Base-by-base conservation (phyloP, 37 sponge, comb jelly and placozoan genomes). In the Axinella damicornis region DNA sequence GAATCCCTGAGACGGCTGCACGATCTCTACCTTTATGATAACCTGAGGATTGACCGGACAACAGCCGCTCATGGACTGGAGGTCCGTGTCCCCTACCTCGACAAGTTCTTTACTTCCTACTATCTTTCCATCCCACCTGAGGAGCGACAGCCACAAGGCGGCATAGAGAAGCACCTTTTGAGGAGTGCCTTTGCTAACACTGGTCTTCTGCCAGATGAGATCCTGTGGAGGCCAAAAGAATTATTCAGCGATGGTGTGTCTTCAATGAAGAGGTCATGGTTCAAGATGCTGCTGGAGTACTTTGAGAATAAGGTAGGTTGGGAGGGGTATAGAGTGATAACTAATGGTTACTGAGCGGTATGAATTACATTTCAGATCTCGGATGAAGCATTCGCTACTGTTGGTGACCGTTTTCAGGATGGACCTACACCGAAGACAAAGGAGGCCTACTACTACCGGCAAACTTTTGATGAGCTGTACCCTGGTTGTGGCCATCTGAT, bases 201-300 rank as follows among this genome's bases (percentile, higher is more conserved):
- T 33, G 66, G 71, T n/a, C 54, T 89, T 13, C 88, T 94, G 4
- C 94, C 94, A 24, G 87, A 82, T 19, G 64, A 76, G 18, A 79
- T 94, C 22, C 80, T 94, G 53, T 94, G 87, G 87, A 74, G 94
- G 61, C 90, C 83, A 19, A 94, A 94, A 73, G 90, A 90, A 70
- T 88, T 80, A 77, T 90, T 94, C 53, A 89, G 90, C 59, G 90
- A 94, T 57, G 88, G 88, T 25, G 88, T 88, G 56, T 74, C 76
- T 6, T 60, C 75, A 5, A 73, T 56, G 37, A 73, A 37, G 24
- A 40, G 61, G 57, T 65, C 82, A 21, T 88, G 88, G 88, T 88
- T 46, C 41, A n/a, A 63, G 35, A 33, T 71, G 19, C 67, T 83
- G 24, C 76, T 77, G 59, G 71, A 61, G 22, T 14, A 37, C 12